phyloP scores from a whole-genome alignment of 1,140 invertebrate genomes.

The Chrysopa pallens region DNA sequence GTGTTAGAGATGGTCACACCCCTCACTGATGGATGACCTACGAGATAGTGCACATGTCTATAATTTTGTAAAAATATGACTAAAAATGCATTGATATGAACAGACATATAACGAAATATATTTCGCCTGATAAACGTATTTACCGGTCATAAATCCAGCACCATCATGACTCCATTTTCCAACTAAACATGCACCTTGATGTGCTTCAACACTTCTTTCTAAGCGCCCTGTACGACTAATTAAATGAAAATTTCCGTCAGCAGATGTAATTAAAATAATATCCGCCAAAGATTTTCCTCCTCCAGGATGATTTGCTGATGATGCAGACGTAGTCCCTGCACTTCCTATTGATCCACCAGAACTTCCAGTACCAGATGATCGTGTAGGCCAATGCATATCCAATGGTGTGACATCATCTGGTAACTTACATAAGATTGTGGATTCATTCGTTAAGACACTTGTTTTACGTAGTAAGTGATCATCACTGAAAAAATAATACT shows the following conservation, averaged over 20 bases:
- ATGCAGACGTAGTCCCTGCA: no score
- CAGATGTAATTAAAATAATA: slow-evolving; percentile 69
- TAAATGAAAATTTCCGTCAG: slow-evolving; percentile 86
- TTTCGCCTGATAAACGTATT: slow-evolving; percentile 4
- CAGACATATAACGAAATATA: no score
- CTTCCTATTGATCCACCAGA: no score
- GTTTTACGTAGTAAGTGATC: slow-evolving; percentile 81
- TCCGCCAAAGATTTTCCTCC: slow-evolving; percentile 51
- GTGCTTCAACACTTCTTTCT: slow-evolving; percentile 84
- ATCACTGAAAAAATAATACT: slow-evolving; percentile 40
- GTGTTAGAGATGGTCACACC: no score
- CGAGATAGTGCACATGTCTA: no score
- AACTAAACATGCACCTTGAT: slow-evolving; percentile 74
- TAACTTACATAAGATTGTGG: slow-evolving; percentile 55
- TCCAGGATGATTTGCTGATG: slow-evolving; percentile 18
- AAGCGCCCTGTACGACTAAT: slow-evolving; percentile 75
- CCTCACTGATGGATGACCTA: no score
- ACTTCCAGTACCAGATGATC: slow-evolving; percentile 21
- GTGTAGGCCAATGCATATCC: slow-evolving; percentile 66
- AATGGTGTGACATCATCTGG: slow-evolving; percentile 72
- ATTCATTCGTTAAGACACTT: slow-evolving; percentile 65
- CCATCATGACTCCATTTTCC: slow-evolving; percentile 88
- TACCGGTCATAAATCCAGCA: slow-evolving; percentile 72
- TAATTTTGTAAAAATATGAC: slow-evolving; percentile 4
- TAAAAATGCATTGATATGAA: background rate